Conservation (phyloP, 64 coral and sea anemone species). For the Catalaphyllia jardinei region DNA sequence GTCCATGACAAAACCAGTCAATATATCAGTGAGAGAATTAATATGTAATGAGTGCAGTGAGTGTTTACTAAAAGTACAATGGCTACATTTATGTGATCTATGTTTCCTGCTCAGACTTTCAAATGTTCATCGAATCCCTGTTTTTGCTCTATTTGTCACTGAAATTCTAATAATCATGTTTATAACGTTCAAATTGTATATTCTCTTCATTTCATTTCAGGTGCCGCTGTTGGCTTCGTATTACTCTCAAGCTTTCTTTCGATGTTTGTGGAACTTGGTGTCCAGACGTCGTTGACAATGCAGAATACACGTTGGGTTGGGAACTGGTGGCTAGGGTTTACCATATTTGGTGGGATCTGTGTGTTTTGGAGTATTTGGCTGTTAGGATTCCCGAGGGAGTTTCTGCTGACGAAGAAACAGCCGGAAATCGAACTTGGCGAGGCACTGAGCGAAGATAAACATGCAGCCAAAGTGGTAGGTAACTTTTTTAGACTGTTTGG, state of each 20-base stretch:
- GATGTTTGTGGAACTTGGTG: slow-evolving; percentile 68
- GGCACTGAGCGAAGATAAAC: neutral
- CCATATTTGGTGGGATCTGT: slow-evolving; percentile 29
- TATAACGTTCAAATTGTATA: neutral
- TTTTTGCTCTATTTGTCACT: no score
- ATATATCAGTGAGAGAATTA: no score
- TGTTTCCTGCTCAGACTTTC: no score
- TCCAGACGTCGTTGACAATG: slow-evolving; percentile 44
- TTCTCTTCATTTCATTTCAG: slow-evolving; percentile 2
- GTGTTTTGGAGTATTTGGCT: slow-evolving; percentile 64
- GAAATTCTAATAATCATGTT: no score
- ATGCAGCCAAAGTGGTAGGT: slow-evolving; percentile 8
- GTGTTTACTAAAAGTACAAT: no score
- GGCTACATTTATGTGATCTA: no score
- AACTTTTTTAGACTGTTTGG: neutral
- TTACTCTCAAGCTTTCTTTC: slow-evolving; percentile 57
- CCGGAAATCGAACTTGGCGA: neutral
- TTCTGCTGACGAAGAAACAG: slow-evolving; percentile 40
- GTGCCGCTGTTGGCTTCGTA: slow-evolving; percentile 59
- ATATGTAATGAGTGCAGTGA: no score
- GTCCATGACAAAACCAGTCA: no score
- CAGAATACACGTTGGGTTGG: slow-evolving; percentile 69
- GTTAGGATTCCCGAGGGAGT: slow-evolving; percentile 61
- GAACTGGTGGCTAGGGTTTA: slow-evolving; percentile 81
- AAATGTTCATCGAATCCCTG: no score